These are phyloP conservation scores for Drosophila malerkotliana DNA, from an alignment of 1,140 invertebrate species.

Conservation along the genomic window DNA sequence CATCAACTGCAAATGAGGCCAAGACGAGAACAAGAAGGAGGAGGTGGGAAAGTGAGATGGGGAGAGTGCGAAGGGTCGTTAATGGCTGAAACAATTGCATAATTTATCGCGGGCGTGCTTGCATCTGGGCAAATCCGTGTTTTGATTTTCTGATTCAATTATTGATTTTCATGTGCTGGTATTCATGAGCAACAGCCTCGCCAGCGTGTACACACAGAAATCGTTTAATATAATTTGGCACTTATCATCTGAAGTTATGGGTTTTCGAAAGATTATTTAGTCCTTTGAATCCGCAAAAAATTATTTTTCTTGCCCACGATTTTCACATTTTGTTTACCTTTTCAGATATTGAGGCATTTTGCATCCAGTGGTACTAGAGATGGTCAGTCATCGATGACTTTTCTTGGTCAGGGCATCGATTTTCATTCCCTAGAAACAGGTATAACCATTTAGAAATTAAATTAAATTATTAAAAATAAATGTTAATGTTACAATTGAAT, in stretches of 20 bases:
- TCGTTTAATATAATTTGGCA: neutral
- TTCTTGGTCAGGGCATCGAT: conserved; percentile 1
- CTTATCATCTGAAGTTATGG: neutral
- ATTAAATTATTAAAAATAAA: neutral
- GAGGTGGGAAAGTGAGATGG: conserved; percentile 7
- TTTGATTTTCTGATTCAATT: conserved; percentile 81
- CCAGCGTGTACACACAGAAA: conserved; percentile 14
- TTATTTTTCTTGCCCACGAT: conserved; percentile 23
- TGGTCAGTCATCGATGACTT: conserved; percentile 17
- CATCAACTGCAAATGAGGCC: conserved; percentile 56
- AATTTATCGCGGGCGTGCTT: conserved; percentile 63
- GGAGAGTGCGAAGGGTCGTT: conserved; percentile 15
- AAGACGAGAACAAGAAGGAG: conserved; percentile 29
- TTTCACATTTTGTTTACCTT: conserved; percentile 56
- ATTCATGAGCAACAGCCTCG: conserved; percentile 47
- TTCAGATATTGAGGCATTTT: conserved; percentile 47
- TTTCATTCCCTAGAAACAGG: neutral
- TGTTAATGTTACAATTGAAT: neutral
- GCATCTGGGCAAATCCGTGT: conserved; percentile 66
- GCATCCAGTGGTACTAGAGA: conserved; percentile 40
- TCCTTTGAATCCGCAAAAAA: conserved; percentile 3
- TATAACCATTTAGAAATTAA: neutral
- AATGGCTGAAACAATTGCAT: conserved; percentile 65
- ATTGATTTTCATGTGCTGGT: conserved; percentile 76
- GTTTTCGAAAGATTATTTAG: neutral